phyloP scores from a whole-genome alignment of 2,888 invertebrate genomes.

The Ecliptopera silaceata region DNA sequence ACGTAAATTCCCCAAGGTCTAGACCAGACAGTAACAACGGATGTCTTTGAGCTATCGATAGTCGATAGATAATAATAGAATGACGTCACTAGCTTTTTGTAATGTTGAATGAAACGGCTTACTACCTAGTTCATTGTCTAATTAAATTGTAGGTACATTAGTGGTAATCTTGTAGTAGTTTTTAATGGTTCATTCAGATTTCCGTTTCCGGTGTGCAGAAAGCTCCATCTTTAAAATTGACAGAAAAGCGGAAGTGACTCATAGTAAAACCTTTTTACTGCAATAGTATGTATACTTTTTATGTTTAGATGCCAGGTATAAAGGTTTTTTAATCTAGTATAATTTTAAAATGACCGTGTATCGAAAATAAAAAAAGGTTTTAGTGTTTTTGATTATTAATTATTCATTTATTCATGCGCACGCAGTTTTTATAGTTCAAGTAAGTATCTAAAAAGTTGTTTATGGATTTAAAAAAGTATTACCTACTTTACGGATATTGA shows the following conservation, averaged over 20 bases:
- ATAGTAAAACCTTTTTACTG: no score
- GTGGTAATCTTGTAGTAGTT: neutral
- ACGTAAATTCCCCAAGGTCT: conserved; percentile 76
- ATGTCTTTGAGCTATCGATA: conserved; percentile 24
- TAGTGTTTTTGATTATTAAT: neutral
- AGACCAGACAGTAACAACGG: conserved; percentile 52
- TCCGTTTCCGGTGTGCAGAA: conserved; percentile 1
- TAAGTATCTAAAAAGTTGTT: conserved; percentile 22
- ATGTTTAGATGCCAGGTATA: no score
- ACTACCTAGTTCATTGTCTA: conserved; percentile 26
- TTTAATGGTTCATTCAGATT: neutral
- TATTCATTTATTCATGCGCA: conserved; percentile 43
- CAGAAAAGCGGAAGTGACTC: no score
- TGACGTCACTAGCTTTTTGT: conserved; percentile 36
- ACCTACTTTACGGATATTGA: conserved; percentile 12
- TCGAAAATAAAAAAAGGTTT: no score
- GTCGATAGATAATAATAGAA: conserved; percentile 29
- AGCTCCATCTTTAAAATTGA: no score
- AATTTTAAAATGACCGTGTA: no score
- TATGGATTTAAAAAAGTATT: conserved; percentile 22
- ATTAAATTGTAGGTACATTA: neutral
- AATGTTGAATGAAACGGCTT: conserved; percentile 35
- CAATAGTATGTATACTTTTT: no score
- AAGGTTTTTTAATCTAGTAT: no score
- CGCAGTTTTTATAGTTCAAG: conserved; percentile 35